Conservation (phyloP, 1,140 invertebrate species). For the Leptinotarsa defecta region DNA sequence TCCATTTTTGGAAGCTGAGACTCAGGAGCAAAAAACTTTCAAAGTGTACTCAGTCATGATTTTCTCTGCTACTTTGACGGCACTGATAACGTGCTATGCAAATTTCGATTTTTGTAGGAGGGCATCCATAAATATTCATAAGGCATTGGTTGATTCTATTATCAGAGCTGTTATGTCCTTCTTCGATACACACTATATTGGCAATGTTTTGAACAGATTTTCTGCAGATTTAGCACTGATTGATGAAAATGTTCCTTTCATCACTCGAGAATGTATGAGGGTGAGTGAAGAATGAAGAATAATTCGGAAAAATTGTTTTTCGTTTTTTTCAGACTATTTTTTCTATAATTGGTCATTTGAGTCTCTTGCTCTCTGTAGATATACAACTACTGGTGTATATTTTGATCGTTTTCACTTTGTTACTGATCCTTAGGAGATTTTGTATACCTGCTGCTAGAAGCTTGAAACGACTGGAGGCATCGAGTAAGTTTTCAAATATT, state of each 20-base stretch:
- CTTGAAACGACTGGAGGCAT: slow-evolving; percentile 68
- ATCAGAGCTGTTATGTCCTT: slow-evolving; percentile 68
- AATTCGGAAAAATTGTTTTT: neutral
- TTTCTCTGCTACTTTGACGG: slow-evolving; percentile 5
- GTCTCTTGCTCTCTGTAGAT: neutral
- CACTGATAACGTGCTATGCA: slow-evolving; percentile 49
- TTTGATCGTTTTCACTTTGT: slow-evolving; percentile 56
- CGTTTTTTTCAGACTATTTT: slow-evolving; percentile 17
- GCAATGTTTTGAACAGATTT: slow-evolving; percentile 66
- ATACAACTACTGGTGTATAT: neutral
- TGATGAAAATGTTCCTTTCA: slow-evolving; percentile 68
- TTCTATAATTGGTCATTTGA: slow-evolving; percentile 9
- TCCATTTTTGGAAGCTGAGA: slow-evolving; percentile 1
- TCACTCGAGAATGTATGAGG: slow-evolving; percentile 8
- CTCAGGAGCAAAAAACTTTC: slow-evolving; percentile 20
- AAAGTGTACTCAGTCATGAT: slow-evolving; percentile 36
- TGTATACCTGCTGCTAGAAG: slow-evolving; percentile 68
- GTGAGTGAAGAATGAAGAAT: neutral
- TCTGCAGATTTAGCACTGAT: slow-evolving; percentile 67
- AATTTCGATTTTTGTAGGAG: slow-evolving; percentile 63
- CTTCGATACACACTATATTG: slow-evolving; percentile 63
- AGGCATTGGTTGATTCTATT: slow-evolving; percentile 66
- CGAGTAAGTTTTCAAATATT: slow-evolving; percentile 57
- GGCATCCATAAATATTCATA: slow-evolving; percentile 69
- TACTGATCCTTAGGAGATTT: slow-evolving; percentile 67